A percentile compares a stretch with the other conserved stretches of the same genome.
Evolutionary conservation across 53 echinoderm and acorn worm species (phyloP).

Genomic region (Holothuria leucospilota): DNA sequence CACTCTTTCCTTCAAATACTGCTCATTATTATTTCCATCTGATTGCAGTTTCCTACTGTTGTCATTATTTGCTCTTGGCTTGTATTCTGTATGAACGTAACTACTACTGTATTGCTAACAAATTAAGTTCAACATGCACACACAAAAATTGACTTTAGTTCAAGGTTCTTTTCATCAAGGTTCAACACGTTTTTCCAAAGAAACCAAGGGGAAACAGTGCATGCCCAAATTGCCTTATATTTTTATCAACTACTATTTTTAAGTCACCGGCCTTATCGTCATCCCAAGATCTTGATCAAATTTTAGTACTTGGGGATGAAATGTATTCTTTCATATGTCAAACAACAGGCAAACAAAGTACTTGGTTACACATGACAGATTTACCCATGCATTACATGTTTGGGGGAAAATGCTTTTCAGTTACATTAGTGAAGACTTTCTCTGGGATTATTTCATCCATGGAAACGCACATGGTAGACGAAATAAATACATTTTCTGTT

Average conservation of each 20-base stretch:
- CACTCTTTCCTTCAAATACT: too few species aligned
- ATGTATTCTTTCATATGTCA: background rate
- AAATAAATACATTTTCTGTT: constrained; percentile 16
- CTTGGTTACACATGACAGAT: background rate
- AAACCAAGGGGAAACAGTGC: constrained; percentile 7
- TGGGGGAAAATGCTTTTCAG: background rate
- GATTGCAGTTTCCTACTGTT: too few species aligned
- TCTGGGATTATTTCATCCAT: background rate
- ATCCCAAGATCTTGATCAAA: background rate
- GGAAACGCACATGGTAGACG: background rate
- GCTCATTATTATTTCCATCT: too few species aligned
- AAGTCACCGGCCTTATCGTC: background rate
- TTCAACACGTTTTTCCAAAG: too few species aligned
- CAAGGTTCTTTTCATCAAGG: too few species aligned
- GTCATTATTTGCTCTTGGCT: too few species aligned
- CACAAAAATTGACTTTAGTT: too few species aligned
- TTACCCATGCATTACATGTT: background rate
- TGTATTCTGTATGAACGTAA: too few species aligned
- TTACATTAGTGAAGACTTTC: too few species aligned
- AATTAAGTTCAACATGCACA: too few species aligned
- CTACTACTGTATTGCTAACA: too few species aligned
- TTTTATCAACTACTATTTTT: background rate
- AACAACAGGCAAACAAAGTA: background rate
- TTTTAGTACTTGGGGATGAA: background rate
- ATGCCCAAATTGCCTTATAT: background rate